Base-by-base conservation (phyloP, 2,797 vertebrate species). In the Cynodonichthys magdalenae region DNA sequence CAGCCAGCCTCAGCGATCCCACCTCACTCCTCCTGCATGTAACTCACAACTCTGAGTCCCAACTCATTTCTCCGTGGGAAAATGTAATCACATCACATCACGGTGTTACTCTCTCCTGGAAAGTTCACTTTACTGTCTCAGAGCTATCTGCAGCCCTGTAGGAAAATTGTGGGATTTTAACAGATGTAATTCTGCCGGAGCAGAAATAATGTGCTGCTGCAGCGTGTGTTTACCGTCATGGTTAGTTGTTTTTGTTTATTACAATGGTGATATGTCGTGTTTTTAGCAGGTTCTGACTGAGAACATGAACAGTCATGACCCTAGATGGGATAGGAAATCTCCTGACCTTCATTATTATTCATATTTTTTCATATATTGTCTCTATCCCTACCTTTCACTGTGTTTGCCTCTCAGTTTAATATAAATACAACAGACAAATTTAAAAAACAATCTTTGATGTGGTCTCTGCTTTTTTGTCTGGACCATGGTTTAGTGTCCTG, bases 251-350 rank as follows among this genome's bases (percentile, higher is more conserved):
- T 77, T 68, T 82, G 64, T 75, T 74, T 77, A 63, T 75, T 60
- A n/a, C 53, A 46, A 49, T 71, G 57, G 36, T 39, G 59, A 58
- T 73, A 73, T 82, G 83, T 44, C 31, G 73, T 60, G 55, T 83
- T 68, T 76, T 75, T 82, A 93, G 90, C 92, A 92, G 92, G 90
- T 75, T 54, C 77, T 53, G 71, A 71, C 87, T 63, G 85, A 80
- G 81, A 89, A 86, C 84, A 82, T 59, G 67, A 90, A 77, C 66
- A 72, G 73, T 80, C 79, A 71, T 88, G 87, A 71, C 89, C 86
- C 89, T 91, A 85, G 81, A 81, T 53, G 57, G 56, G 69, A 81
- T 70, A 71, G 55, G 63, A 77, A 75, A 66, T 80, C 44, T 77
- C 65, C 66, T 42, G 64, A 57, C 48, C 50, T 24, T 80, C 55